Evolutionary conservation across 2,113 vertebrate species (phyloP).

Genomic region (Peromyscus maniculatus): DNA sequence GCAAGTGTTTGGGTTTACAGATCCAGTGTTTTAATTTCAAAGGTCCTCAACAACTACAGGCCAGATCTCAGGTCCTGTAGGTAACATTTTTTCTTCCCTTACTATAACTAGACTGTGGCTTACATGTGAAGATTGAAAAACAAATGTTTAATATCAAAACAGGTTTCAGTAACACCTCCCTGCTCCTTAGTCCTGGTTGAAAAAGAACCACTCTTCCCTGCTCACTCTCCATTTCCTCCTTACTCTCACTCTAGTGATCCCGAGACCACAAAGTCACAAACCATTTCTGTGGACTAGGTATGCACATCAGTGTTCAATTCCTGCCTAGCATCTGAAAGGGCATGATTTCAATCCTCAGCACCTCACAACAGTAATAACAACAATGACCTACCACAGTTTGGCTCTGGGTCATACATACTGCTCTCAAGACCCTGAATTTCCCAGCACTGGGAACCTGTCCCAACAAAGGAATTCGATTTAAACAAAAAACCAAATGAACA

Average conservation of each 20-base stretch:
- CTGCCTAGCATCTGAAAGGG: too few relatives aligned
- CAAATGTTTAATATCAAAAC: not conserved
- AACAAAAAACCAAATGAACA: slow-evolving; percentile 24
- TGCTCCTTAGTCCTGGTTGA: not conserved
- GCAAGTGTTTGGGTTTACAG: not conserved
- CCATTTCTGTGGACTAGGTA: not conserved
- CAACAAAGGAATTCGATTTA: slow-evolving; percentile 10
- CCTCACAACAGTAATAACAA: not conserved
- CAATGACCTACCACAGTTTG: not conserved
- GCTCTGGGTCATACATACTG: not conserved
- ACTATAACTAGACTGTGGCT: not conserved
- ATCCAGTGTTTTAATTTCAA: slow-evolving; percentile 14
- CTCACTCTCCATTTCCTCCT: not conserved
- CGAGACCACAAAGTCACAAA: not conserved
- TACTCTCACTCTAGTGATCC: slow-evolving; percentile 9
- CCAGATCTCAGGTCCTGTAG: not conserved
- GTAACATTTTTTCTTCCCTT: slow-evolving; percentile 11
- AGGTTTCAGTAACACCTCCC: not conserved
- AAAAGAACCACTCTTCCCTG: not conserved
- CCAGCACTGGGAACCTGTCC: not conserved
- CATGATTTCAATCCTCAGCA: not conserved
- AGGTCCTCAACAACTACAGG: slow-evolving; percentile 22
- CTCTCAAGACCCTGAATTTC: not conserved
- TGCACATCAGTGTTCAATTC: not conserved
- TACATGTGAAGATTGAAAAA: not conserved